A percentile compares a stretch with the other conserved stretches of the same genome.
Conservation (phyloP, 2,797 vertebrate species). For the Pseudocheirus occidentalis region DNA sequence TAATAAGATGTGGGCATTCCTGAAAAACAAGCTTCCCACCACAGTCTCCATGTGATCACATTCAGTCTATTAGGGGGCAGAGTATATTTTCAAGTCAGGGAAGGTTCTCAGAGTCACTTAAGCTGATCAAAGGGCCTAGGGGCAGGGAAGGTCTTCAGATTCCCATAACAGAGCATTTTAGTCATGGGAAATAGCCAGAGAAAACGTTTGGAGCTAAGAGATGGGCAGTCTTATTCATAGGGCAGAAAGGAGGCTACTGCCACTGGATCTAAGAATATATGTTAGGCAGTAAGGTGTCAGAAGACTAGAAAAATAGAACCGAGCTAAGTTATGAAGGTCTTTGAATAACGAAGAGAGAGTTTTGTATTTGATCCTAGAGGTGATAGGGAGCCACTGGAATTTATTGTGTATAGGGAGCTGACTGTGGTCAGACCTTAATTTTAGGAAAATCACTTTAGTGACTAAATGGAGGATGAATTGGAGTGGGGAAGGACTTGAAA, state of each 20-base stretch:
- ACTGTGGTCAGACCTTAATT: not conserved
- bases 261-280: not conserved
- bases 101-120: too few relatives aligned
- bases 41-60: too few relatives aligned
- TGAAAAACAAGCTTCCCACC: too few relatives aligned
- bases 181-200: not conserved
- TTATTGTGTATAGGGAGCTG: not conserved
- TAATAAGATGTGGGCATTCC: too few relatives aligned
- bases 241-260: not conserved
- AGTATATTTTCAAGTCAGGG: too few relatives aligned
- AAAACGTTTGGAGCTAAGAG: not conserved
- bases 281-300: not conserved
- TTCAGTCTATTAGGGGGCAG: too few relatives aligned
- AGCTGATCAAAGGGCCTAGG: too few relatives aligned
- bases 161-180: not conserved
- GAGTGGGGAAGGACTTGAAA: not conserved
- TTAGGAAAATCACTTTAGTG: not conserved
- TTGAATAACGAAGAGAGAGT: not conserved
- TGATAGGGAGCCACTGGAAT: not conserved
- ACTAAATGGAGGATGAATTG: not conserved
- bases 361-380: not conserved
- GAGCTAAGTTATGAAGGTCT: not conserved
- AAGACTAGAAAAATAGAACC: not conserved
- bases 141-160: too few relatives aligned
- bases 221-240: not conserved